phyloP scores from a whole-genome alignment of 2,888 invertebrate genomes.

The Geotrupes spiniger region DNA sequence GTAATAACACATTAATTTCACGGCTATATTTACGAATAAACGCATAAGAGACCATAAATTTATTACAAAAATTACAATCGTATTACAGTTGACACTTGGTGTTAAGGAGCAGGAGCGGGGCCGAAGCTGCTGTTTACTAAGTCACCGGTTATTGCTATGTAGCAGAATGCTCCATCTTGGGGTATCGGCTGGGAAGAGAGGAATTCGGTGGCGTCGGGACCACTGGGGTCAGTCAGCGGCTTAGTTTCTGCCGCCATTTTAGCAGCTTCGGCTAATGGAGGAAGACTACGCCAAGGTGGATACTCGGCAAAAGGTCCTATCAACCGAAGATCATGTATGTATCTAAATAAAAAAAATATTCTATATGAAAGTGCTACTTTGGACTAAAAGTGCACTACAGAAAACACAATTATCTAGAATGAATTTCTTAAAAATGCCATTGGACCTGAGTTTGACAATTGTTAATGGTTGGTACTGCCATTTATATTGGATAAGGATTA shows the following conservation, averaged over 20 bases:
- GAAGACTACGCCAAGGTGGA: conserved; percentile 48
- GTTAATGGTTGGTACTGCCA: no score
- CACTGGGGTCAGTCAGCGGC: conserved; percentile 52
- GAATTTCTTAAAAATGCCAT: no score
- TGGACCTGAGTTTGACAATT: no score
- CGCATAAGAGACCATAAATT: no score
- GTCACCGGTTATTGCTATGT: conserved; percentile 55
- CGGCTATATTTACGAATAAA: no score
- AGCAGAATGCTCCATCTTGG: conserved; percentile 57
- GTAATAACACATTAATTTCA: no score
- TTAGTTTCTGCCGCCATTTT: conserved; percentile 45
- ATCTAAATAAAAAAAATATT: conserved; percentile 33
- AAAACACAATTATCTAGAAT: no score
- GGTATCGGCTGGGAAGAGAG: conserved; percentile 51
- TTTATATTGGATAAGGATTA: no score
- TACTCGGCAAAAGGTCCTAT: conserved; percentile 53
- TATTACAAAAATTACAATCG: background rate
- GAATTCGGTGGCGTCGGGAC: conserved; percentile 52
- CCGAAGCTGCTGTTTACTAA: conserved; percentile 36
- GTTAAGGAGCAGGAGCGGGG: background rate
- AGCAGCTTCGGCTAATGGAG: conserved; percentile 48
- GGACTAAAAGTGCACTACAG: no score
- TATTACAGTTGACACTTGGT: background rate
- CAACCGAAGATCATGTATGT: conserved; percentile 49
- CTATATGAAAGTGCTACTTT: no score